Evolutionary conservation across 2,797 vertebrate species (phyloP).

Genomic region (Pipistrellus nathusii): DNA sequence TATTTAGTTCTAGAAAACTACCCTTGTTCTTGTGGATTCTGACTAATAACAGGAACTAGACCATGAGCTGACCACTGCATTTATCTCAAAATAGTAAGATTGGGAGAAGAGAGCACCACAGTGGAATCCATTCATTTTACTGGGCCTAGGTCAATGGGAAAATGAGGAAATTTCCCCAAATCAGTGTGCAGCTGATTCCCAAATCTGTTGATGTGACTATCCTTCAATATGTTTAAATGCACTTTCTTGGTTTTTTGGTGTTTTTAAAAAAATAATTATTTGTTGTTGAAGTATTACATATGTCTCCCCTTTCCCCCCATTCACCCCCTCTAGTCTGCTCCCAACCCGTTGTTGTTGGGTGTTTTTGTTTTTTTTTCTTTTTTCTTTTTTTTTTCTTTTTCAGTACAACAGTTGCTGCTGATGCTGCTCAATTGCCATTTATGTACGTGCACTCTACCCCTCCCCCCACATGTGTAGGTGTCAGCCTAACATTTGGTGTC

Average conservation of each 20-base stretch:
- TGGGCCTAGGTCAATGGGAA: constrained; percentile 19
- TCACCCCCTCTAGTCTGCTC: too few relatives aligned
- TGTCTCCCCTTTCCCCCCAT: too few relatives aligned
- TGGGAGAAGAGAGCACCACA: neutral
- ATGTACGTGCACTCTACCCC: neutral
- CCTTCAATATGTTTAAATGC: constrained; percentile 14
- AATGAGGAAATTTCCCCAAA: constrained; percentile 40
- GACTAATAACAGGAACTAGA: neutral
- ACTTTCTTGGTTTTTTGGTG: neutral
- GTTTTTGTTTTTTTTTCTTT: too few relatives aligned
- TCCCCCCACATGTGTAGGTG: neutral
- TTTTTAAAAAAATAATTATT: too few relatives aligned
- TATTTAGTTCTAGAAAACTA: constrained; percentile 41
- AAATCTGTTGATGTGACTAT: neutral
- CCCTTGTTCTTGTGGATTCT: neutral
- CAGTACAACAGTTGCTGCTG: neutral
- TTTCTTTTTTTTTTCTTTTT: neutral
- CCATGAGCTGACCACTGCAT: constrained; percentile 22
- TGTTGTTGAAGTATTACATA: too few relatives aligned
- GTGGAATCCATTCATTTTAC: constrained; percentile 19
- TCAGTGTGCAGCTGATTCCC: neutral
- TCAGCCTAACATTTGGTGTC: neutral
- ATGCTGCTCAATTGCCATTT: constrained; percentile 44
- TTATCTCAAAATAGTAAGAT: constrained; percentile 3
- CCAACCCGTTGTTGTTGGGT: too few relatives aligned